Percentiles rank a stretch among this genome's conserved stretches.
Evolutionary conservation across 2,888 invertebrate species (phyloP).

Genomic region (Lucinisca nassula): DNA sequence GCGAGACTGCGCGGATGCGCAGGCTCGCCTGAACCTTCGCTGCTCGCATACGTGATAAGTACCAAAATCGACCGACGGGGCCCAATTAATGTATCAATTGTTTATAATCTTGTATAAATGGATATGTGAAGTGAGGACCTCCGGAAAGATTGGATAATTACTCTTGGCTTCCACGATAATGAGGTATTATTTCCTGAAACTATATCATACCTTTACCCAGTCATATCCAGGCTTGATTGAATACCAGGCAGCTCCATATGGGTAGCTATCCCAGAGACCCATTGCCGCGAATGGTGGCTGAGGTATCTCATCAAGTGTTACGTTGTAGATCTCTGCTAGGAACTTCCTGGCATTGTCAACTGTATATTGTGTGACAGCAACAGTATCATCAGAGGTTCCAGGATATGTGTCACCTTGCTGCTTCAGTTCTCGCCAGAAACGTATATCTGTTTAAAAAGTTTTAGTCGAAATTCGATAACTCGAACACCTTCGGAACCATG

Average conservation of each 20-base stretch:
- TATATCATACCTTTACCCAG: neutral
- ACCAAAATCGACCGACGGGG: too few species aligned
- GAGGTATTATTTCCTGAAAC: too few species aligned
- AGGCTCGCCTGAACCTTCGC: too few species aligned
- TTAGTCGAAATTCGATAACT: too few species aligned
- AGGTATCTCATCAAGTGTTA: conserved; percentile 30
- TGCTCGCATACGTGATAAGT: too few species aligned
- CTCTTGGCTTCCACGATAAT: too few species aligned
- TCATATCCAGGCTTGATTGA: conserved; percentile 3
- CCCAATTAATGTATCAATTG: too few species aligned
- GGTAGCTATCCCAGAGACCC: conserved; percentile 18
- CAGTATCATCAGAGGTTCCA: conserved; percentile 25
- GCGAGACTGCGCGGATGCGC: too few species aligned
- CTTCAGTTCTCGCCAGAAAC: neutral
- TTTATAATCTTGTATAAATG: too few species aligned
- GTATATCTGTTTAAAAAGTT: neutral
- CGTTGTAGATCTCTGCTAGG: conserved; percentile 41
- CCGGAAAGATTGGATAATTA: too few species aligned
- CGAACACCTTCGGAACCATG: too few species aligned
- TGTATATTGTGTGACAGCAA: conserved; percentile 37
- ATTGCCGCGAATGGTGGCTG: neutral
- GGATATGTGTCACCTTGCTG: neutral
- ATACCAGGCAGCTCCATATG: conserved; percentile 18
- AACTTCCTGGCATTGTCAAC: conserved; percentile 44
- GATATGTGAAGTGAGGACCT: too few species aligned